A percentile compares a stretch with the other conserved stretches of the same genome.
phyloP scores from a whole-genome alignment of 2,797 vertebrate genomes.

The Labroides dimidiatus region DNA sequence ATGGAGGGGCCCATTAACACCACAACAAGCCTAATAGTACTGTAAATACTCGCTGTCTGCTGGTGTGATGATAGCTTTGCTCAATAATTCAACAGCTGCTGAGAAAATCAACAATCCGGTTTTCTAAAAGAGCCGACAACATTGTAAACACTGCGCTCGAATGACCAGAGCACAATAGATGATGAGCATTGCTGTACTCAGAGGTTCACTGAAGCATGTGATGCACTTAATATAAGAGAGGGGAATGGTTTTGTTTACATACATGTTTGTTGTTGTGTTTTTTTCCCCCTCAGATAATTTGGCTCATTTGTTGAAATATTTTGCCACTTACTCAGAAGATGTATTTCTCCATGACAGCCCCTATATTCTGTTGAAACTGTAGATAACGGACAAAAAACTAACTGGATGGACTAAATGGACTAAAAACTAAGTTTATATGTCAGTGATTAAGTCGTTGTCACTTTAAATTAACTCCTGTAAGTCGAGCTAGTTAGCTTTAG shows the following conservation, averaged over 20 bases:
- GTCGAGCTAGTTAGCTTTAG: slow-evolving; percentile 18
- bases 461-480: neutral
- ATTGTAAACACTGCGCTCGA: slow-evolving; percentile 38
- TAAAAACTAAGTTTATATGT: too few species aligned
- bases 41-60: slow-evolving; percentile 74
- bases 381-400: too few species aligned
- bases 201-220: neutral
- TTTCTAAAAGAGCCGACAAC: slow-evolving; percentile 51
- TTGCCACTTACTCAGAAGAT: too few species aligned
- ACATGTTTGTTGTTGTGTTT: neutral
- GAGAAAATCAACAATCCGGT: slow-evolving; percentile 64
- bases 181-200: neutral
- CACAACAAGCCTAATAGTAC: slow-evolving; percentile 71
- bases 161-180: slow-evolving; percentile 15
- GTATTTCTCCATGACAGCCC: too few species aligned
- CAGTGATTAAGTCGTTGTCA: too few species aligned
- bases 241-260: neutral
- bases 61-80: slow-evolving; percentile 67
- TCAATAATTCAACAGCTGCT: slow-evolving; percentile 80
- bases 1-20: slow-evolving; percentile 73
- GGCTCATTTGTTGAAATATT: too few species aligned
- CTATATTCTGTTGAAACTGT: too few species aligned
- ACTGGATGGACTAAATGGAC: too few species aligned
- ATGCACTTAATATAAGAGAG: neutral
- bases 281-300: neutral